Percentiles rank a stretch among this genome's conserved stretches.
Evolutionary conservation across 2,888 invertebrate species (phyloP).

Genomic region (Neoascia interrupta): DNA sequence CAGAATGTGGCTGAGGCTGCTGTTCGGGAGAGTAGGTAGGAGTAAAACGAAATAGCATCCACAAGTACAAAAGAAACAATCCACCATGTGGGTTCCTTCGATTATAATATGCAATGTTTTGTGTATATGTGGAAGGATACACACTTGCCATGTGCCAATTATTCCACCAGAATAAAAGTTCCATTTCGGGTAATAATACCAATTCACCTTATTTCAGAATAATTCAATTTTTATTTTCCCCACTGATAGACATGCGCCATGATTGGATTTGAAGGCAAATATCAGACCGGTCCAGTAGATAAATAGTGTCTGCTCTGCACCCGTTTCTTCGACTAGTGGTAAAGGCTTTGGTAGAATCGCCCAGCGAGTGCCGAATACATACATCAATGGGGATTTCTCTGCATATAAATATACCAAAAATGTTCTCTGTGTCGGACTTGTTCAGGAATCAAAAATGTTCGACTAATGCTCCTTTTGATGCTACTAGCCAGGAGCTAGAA

Average conservation of each 20-base stretch:
- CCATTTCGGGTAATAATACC: conserved; percentile 51
- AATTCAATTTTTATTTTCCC: conserved; percentile 60
- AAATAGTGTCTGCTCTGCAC: conserved; percentile 57
- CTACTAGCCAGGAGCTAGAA: conserved; percentile 1
- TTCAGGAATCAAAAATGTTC: too few relatives aligned
- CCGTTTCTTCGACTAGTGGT: conserved; percentile 50
- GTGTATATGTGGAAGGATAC: conserved; percentile 61
- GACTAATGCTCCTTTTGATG: conserved; percentile 44
- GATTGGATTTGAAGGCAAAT: conserved; percentile 61
- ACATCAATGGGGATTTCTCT: conserved; percentile 20
- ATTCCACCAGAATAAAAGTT: conserved; percentile 61
- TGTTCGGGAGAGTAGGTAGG: too few relatives aligned
- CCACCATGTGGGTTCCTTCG: conserved; percentile 66
- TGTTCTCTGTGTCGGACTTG: too few relatives aligned
- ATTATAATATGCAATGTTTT: conserved; percentile 38
- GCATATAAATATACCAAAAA: conserved; percentile 30
- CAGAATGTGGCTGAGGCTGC: conserved; percentile 60
- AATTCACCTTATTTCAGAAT: conserved; percentile 64
- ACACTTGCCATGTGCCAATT: conserved; percentile 69
- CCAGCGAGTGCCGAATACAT: conserved; percentile 4
- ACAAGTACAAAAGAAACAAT: conserved; percentile 69
- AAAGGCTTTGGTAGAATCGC: conserved; percentile 29
- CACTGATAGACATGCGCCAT: conserved; percentile 54
- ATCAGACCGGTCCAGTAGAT: conserved; percentile 55
- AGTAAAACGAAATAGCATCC: conserved; percentile 62